Conservation (phyloP, 2,113 vertebrate genomes). For the Laticauda colubrina region DNA sequence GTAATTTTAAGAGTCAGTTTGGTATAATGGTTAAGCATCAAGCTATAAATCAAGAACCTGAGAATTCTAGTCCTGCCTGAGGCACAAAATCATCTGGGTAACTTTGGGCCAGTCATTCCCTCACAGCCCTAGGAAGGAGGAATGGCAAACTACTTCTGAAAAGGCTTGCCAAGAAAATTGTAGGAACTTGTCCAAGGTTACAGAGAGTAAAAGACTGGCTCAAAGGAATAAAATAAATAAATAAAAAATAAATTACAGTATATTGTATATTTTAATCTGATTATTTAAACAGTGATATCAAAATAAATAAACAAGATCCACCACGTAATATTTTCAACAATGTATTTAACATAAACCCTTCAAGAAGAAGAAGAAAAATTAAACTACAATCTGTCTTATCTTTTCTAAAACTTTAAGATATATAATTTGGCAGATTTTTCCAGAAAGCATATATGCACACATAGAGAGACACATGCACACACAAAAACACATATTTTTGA, state of each 20-base stretch:
- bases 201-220: neutral
- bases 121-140: neutral
- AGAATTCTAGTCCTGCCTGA: neutral
- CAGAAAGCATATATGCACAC: neutral
- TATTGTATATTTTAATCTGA: neutral
- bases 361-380: neutral
- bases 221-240: neutral
- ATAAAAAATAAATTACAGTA: too few relatives aligned
- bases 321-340: neutral
- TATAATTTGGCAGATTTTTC: neutral
- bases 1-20: neutral
- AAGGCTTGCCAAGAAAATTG: neutral
- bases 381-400: neutral
- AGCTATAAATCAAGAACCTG: neutral
- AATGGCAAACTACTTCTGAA: neutral
- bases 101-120: neutral
- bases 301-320: neutral
- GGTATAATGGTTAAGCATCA: neutral
- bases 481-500: neutral
- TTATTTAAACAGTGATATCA: neutral
- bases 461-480: neutral
- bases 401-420: neutral
- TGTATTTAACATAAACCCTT: neutral
- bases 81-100: neutral
- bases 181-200: neutral